These are phyloP conservation scores for Prinia subflava DNA, from an alignment of 2,113 vertebrate species.

Conservation along the genomic window DNA sequence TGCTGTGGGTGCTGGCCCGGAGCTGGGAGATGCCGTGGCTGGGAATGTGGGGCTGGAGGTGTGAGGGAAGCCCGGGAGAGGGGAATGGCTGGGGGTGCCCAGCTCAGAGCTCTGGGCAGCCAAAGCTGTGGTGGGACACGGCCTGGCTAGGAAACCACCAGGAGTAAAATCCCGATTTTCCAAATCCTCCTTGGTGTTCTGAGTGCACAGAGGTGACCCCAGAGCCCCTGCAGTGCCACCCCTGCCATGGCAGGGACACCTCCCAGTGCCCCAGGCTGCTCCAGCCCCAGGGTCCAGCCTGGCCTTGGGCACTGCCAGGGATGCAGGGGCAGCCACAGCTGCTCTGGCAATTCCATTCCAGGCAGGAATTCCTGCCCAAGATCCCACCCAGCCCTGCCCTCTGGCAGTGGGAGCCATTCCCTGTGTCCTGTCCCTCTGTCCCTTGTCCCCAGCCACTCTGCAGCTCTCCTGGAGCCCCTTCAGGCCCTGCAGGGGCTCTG, in stretches of 20 bases:
- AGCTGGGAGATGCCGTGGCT: not conserved
- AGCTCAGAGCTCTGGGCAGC: accelerated
- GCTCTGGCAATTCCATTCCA: too few species aligned
- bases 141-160: accelerated
- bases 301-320: not conserved
- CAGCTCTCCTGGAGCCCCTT: not conserved
- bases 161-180: accelerated
- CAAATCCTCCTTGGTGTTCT: too few species aligned
- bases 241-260: not conserved
- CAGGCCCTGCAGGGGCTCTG: accelerated
- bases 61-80: not conserved
- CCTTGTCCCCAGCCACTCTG: not conserved
- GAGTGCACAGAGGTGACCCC: accelerated
- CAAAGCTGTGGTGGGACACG: not conserved
- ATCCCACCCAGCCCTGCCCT: too few species aligned
- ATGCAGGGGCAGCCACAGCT: not conserved
- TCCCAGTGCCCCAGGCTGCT: not conserved
- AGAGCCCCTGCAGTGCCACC: not conserved
- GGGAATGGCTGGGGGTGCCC: not conserved
- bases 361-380: too few species aligned
- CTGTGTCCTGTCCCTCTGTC: not conserved
- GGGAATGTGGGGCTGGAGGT: not conserved
- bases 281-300: not conserved
- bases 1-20: accelerated
- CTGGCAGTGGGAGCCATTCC: not conserved